A percentile compares a stretch with the other conserved stretches of the same genome.
These are phyloP conservation scores for Sturnus vulgaris DNA, from an alignment of 2,113 vertebrate genomes.

Conservation along the genomic window DNA sequence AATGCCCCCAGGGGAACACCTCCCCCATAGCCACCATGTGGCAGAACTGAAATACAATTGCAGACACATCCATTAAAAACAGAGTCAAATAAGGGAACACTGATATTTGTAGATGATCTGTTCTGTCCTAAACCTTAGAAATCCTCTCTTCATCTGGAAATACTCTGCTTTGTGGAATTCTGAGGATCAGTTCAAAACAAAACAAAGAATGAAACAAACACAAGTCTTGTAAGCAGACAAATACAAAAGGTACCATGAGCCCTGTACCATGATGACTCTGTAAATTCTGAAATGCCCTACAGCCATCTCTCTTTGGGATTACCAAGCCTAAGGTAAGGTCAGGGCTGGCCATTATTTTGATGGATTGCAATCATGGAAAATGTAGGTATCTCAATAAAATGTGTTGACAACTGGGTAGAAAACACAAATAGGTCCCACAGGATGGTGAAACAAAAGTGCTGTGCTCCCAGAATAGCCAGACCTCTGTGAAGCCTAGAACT, in stretches of 20 bases:
- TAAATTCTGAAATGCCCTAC: neutral
- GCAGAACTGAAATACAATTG: neutral
- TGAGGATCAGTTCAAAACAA: neutral
- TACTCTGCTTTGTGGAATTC: neutral
- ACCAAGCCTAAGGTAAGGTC: neutral
- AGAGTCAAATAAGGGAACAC: neutral
- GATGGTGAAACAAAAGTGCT: neutral
- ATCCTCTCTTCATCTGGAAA: neutral
- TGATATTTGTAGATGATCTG: neutral
- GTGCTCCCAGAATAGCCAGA: neutral
- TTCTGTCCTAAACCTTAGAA: neutral
- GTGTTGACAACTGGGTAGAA: neutral
- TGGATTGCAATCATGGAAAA: slow-evolving; percentile 17
- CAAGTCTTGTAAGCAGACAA: neutral
- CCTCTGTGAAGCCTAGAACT: neutral
- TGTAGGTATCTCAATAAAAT: slow-evolving; percentile 8
- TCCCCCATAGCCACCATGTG: neutral
- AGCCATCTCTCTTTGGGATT: neutral
- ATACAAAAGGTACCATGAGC: neutral
- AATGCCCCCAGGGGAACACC: neutral
- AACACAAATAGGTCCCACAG: neutral
- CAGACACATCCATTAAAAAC: neutral
- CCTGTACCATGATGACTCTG: neutral
- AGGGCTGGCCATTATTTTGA: slow-evolving; percentile 12
- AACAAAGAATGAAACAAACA: neutral